Conservation (phyloP, 1,140 invertebrate genomes). For the Palaemon carinicauda region DNA sequence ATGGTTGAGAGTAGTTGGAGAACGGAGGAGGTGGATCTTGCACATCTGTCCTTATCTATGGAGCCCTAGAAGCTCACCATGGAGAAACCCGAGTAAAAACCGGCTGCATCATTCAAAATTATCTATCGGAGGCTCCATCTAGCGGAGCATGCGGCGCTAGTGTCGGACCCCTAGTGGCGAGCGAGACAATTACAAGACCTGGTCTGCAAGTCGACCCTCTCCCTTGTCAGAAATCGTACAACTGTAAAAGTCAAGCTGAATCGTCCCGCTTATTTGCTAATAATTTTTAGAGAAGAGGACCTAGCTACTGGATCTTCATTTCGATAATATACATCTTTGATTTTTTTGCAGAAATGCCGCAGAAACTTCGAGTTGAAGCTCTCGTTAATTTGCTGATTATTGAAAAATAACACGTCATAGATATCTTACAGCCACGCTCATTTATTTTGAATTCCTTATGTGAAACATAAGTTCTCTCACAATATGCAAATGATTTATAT, state of each 20-base stretch:
- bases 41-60: background rate
- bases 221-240: background rate
- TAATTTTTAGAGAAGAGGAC: background rate
- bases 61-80: background rate
- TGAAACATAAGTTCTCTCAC: too few species aligned
- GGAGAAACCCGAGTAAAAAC: background rate
- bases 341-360: too few species aligned
- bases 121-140: constrained; percentile 13
- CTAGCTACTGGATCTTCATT: background rate
- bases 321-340: too few species aligned
- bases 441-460: too few species aligned
- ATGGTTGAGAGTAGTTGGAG: too few species aligned
- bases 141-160: constrained; percentile 9
- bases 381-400: too few species aligned
- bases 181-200: constrained; percentile 36
- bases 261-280: constrained; percentile 25
- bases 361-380: too few species aligned
- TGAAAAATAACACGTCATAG: too few species aligned
- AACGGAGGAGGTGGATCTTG: background rate
- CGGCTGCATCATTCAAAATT: constrained; percentile 24
- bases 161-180: constrained; percentile 33
- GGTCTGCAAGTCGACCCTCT: constrained; percentile 21
- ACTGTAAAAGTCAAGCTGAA: constrained; percentile 7
- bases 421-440: too few species aligned
- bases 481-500: too few species aligned